Evolutionary conservation across 2,888 invertebrate genomes (phyloP), one percentile per base, ranked within the genome.

Genomic region (Cataglyphis altisquamis): DNA sequence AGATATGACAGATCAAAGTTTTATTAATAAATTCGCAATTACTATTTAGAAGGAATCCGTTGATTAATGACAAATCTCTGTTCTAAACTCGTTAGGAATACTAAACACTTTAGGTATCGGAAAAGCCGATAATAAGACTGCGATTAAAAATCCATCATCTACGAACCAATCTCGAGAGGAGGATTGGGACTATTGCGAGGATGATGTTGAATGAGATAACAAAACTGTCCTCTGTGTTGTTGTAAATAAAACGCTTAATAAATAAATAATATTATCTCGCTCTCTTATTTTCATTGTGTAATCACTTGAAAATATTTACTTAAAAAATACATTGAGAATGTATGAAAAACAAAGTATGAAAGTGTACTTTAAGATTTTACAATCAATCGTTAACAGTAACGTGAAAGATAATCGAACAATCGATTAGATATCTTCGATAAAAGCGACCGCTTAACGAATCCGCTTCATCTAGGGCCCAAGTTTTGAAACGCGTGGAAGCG

Each of bases 111-210:
- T 64, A 1, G 68, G 36, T 4, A 36, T 57, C 36, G 52, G 48
- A 9, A 41, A 55, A 32, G n/a, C 25, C 25, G 15, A 9, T 1
- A 6, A 15, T 15, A 3, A 41, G n/a, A 55, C 36, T 36, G 0
- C 39, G 5, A 75, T 63, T 10, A 63, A 39, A 8, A 63, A 10
- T 12, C 8, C 32, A 6, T 1, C 63, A 25, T 41, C 60, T 3
- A 0, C 25, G 0, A 21, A 41, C 12, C 60, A 25, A 62, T 64
- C 60, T 29, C 83, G 41, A 55, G 88, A 90, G 25, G 90, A 91
- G 15, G 91, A 90, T 0, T 91, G 90, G 90, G 90, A 90, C 55
- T 90, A 90, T 60, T 90, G 91, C 55, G 86, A 91, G 3, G 87
- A 86, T 18, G 48, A 64, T 39, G 18, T 25, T 60, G 78, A 78